phyloP scores from a whole-genome alignment of 2,888 invertebrate genomes.

The Fissipunctia ypsillon region DNA sequence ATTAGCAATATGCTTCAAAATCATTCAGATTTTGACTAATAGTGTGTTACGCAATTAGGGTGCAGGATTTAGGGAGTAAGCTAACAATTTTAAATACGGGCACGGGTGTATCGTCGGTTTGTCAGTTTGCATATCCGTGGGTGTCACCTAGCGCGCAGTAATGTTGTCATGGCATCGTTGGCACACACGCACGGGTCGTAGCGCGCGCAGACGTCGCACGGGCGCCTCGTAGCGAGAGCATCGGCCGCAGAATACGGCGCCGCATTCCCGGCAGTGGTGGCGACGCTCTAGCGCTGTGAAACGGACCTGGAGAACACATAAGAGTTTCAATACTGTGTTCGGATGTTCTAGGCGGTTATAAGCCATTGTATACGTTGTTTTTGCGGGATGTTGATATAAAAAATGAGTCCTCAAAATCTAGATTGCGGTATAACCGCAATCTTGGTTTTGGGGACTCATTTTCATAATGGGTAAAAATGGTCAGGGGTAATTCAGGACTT shows the following conservation, averaged over 20 bases:
- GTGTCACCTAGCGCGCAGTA: slow-evolving; percentile 35
- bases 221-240: slow-evolving; percentile 99
- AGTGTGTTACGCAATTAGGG: no score
- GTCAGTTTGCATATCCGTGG: no score
- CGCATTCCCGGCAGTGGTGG: slow-evolving; percentile 99
- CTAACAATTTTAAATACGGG: background rate
- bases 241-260: slow-evolving; percentile 98
- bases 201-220: slow-evolving; percentile 97
- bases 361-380: background rate
- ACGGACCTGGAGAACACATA: slow-evolving; percentile 82
- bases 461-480: no score
- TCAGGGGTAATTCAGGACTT: no score
- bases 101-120: background rate
- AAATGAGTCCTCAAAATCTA: background rate
- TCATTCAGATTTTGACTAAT: no score
- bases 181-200: slow-evolving; percentile 98
- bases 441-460: no score
- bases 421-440: background rate
- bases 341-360: background rate
- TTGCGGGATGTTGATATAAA: background rate
- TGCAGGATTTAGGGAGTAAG: background rate
- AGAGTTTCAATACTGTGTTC: background rate
- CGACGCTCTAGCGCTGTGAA: slow-evolving; percentile 98
- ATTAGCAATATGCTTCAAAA: no score
- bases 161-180: slow-evolving; percentile 94